Evolutionary conservation across 2,113 vertebrate species (phyloP), one percentile per base, ranked within the genome.

Genomic region (Cololabis saira): DNA sequence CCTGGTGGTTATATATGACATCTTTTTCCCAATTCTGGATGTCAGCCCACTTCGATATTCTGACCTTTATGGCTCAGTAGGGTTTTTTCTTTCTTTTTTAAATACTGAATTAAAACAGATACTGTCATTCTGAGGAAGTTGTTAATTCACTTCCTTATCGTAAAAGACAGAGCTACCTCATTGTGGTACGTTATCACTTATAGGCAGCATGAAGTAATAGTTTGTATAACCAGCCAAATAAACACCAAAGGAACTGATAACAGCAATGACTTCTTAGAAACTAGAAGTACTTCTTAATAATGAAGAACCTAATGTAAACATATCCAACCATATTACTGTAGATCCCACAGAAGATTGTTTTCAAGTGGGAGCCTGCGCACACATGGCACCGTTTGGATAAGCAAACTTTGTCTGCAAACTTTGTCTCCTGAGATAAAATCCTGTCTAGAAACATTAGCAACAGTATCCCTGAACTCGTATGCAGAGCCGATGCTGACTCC

Each of bases 191-290:
- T 37, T 22, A 56, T 68, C 14, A 24, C 19, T 40, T n/a, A 56
- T 1, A 27, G 14, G n/a, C 3, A 10, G 22, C 1, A 21, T 47
- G 17, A 50, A 53, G 24, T 15, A 53, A 48, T 43, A 14, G n/a
- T 62, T 58, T 53, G 33, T 42, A 11, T 59, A 9, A 7, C 45
- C 12, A 37, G n/a, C 12, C 41, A 43, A 71, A 57, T 57, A 1
- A 47, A 44, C 7, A 60, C 78, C 71, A 57, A 18, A 10, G 55
- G 69, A 83, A 83, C 37, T 49, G 54, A 45, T 70, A 69, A 55
- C 12, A 12, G 4, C 12, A 2, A 15, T 1, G 21, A 62, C 43
- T 78, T 83, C 69, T 61, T 0, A n/a, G 44, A 4, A 53, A 66
- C 19, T 52, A 22, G 15, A 12, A 6, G 10, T 45, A 41, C 33